Base-by-base conservation (phyloP, 2,113 vertebrate genomes). In the Melanerpes aurifrons region DNA sequence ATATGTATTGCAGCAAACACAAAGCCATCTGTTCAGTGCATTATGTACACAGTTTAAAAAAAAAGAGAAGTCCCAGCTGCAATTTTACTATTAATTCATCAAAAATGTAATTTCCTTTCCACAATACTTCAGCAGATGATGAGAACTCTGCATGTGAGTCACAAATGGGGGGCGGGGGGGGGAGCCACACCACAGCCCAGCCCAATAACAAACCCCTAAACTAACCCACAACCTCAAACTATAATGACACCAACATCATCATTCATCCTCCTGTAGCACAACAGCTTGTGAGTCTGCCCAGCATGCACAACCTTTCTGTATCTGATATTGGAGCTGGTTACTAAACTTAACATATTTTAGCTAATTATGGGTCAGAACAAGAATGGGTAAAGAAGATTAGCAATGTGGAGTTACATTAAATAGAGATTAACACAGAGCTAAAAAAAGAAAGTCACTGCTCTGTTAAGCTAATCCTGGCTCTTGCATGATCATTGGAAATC, bases 11-110 rank as follows among this genome's bases (percentile, higher is more conserved):
- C 79, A 92, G 94, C 93, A 94, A 87, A 96, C 80, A 90, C 56
- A 94, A 76, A 94, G 64, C 95, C 96, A 96, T 93, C 95, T 97
- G 75, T 74, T 96, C 88, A 82, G 76, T 75, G 86, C 70, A 83
- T 95, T 87, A 90, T 82, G 94, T 35, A 35, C 92, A 71, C 79
- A 88, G 64, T 90, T 72, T 72, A 90, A 96, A 88, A 96, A 75
- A 70, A 90, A 48, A 17, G 79, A 95, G 89, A 75, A 89, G 94
- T 91, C 82, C 76, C 87, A 95, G 93, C 94, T 94, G 93, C 91
- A 96, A 96, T 75, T 82, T 72, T 92, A 82, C 64, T 93, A 86
- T 86, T 89, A 96, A 91, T 94, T 80, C 82, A 74, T 88, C 85
- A 89, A 94, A 94, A 96, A 92, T 63, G 72, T 61, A 95, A 94